phyloP scores from a whole-genome alignment of 2,888 invertebrate species.

The Hedya salicella region DNA sequence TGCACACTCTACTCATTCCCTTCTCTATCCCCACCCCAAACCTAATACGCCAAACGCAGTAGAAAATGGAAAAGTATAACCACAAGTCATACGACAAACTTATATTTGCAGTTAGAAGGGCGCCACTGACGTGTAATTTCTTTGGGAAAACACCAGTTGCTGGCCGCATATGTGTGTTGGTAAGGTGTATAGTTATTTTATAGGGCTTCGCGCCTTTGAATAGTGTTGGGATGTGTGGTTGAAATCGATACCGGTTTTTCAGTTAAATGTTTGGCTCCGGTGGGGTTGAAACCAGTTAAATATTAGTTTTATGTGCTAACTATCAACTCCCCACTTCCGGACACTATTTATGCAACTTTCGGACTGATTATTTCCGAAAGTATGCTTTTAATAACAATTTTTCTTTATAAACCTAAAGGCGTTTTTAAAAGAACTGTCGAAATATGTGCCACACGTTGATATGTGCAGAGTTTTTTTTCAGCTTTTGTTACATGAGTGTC shows the following conservation, averaged over 20 bases:
- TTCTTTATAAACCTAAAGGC: too few relatives aligned
- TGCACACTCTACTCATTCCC: not conserved
- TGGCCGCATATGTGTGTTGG: constrained; percentile 10
- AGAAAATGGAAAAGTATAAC: constrained; percentile 42
- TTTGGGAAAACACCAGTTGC: constrained; percentile 11
- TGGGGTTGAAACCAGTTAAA: not conserved
- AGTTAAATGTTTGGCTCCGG: too few relatives aligned
- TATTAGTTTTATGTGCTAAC: too few relatives aligned
- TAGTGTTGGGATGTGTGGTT: constrained; percentile 12
- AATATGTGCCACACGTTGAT: too few relatives aligned
- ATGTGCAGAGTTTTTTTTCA: too few relatives aligned
- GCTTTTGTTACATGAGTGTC: too few relatives aligned
- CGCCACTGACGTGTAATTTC: not conserved
- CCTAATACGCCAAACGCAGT: constrained; percentile 39
- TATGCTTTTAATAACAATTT: too few relatives aligned
- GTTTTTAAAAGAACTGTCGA: too few relatives aligned
- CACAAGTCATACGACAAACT: constrained; percentile 28
- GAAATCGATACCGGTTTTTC: constrained; percentile 10
- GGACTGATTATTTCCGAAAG: too few relatives aligned
- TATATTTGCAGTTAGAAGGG: constrained; percentile 2
- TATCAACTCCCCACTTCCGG: too few relatives aligned
- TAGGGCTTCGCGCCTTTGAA: constrained; percentile 42
- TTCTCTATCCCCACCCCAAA: constrained; percentile 34
- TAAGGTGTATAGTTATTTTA: constrained; percentile 33
- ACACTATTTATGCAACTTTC: too few relatives aligned